A percentile compares a stretch with the other conserved stretches of the same genome.
phyloP scores from a whole-genome alignment of 2,888 invertebrate genomes.

The Autographa gamma region DNA sequence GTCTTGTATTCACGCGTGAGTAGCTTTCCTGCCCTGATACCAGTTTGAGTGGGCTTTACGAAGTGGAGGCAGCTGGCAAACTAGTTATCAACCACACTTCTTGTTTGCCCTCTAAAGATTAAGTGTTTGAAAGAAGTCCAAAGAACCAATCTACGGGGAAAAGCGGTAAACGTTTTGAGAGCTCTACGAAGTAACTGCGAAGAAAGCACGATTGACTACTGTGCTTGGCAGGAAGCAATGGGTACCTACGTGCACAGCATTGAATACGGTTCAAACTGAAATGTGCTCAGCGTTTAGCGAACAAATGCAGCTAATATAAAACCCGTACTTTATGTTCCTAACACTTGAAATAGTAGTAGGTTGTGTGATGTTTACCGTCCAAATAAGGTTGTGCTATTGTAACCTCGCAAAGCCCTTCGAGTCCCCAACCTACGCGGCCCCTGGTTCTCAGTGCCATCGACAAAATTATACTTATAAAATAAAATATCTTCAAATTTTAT shows the following conservation, averaged over 20 bases:
- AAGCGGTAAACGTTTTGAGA: constrained; percentile 32
- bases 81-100: constrained; percentile 54
- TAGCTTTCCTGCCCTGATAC: constrained; percentile 65
- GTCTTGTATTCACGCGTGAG: constrained; percentile 55
- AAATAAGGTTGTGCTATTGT: constrained; percentile 66
- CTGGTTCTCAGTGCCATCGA: constrained; percentile 74
- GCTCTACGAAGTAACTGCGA: constrained; percentile 23
- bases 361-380: constrained; percentile 57
- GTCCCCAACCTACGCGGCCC: constrained; percentile 84
- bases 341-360: constrained; percentile 35
- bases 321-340: constrained; percentile 21
- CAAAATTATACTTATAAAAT: constrained; percentile 72
- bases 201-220: constrained; percentile 33
- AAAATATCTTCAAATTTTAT: constrained; percentile 67
- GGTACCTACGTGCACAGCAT: constrained; percentile 24
- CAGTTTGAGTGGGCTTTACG: constrained; percentile 59
- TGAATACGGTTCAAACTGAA: constrained; percentile 12
- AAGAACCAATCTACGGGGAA: constrained; percentile 29
- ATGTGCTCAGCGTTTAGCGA: constrained; percentile 19
- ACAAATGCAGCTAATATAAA: constrained; percentile 26
- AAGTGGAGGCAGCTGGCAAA: constrained; percentile 57
- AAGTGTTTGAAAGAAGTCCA: constrained; percentile 39
- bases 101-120: constrained; percentile 47
- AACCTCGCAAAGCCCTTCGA: constrained; percentile 85
- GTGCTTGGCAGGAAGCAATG: constrained; percentile 24